Evolutionary conservation across 2,113 vertebrate species (phyloP).

Genomic region (Neolamprologus hecqui): DNA sequence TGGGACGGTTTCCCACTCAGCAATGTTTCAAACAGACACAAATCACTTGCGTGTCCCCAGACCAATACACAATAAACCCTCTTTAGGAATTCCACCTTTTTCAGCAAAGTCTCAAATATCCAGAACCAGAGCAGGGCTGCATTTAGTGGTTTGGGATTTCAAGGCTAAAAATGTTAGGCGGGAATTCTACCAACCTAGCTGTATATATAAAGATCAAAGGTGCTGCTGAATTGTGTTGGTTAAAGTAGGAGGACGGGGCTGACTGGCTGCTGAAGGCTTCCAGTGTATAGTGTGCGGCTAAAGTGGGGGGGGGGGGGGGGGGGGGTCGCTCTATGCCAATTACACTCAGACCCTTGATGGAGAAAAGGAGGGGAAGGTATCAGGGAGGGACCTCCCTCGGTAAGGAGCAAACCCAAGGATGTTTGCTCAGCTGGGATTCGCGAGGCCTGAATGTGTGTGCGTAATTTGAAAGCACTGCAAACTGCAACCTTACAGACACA

Average conservation of each 20-base stretch:
- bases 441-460: conserved; percentile 24
- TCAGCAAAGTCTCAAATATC: conserved; percentile 37
- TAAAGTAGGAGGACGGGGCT: conserved; percentile 35
- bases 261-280: conserved; percentile 51
- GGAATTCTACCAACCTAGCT: conserved; percentile 60
- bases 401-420: conserved; percentile 52
- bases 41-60: neutral
- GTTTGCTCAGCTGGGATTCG: conserved; percentile 74
- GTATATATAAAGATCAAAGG: conserved; percentile 71
- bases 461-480: neutral
- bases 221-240: conserved; percentile 44
- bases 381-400: conserved; percentile 43
- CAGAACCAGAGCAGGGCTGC: conserved; percentile 24
- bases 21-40: neutral
- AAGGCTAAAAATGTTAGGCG: conserved; percentile 66
- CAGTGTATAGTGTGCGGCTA: conserved; percentile 43
- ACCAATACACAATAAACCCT: conserved; percentile 52
- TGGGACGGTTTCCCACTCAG: neutral
- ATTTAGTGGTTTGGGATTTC: conserved; percentile 69
- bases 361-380: conserved; percentile 24
- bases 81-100: conserved; percentile 55
- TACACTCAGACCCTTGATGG: conserved; percentile 44
- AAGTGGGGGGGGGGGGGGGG: conserved; percentile 19
- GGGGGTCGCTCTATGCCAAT: conserved; percentile 38
- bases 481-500: neutral